Conservation (phyloP, 2,888 invertebrate genomes). For the Ypsolopha sequella region DNA sequence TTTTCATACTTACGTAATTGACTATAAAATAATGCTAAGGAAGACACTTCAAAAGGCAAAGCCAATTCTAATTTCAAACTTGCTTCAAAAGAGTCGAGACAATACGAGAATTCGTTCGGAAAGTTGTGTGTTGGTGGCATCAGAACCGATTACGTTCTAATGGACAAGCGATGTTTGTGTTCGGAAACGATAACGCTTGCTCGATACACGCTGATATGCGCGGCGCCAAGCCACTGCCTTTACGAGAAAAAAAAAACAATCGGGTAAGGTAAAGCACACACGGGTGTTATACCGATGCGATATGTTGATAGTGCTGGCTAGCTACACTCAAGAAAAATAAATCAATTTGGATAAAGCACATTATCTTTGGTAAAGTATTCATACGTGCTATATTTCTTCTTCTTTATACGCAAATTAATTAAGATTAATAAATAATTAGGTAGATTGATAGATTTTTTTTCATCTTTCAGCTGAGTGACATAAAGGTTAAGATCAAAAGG, state of each 20-base stretch:
- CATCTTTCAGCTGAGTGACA: no score
- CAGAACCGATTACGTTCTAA: constrained; percentile 69
- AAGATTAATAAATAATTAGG: no score
- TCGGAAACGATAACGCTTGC: constrained; percentile 51
- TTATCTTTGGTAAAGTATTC: neutral
- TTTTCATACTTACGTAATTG: no score
- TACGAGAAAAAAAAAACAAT: constrained; percentile 26
- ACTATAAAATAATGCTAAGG: no score
- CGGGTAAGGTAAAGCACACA: constrained; percentile 11
- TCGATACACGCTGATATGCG: constrained; percentile 64
- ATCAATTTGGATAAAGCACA: neutral
- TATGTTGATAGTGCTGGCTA: neutral
- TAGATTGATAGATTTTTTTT: no score
- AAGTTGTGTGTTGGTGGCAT: constrained; percentile 61
- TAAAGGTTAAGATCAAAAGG: no score
- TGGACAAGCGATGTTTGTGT: constrained; percentile 70
- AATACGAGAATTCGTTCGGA: constrained; percentile 16
- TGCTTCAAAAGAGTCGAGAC: no score
- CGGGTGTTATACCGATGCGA: constrained; percentile 2
- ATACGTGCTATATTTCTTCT: neutral
- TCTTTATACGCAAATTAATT: neutral
- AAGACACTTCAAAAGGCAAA: no score
- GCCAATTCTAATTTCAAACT: no score
- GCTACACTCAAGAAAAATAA: no score
- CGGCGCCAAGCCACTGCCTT: constrained; percentile 66